These are phyloP conservation scores for Sitta europaea DNA, from an alignment of 2,113 vertebrate species.

Conservation along the genomic window DNA sequence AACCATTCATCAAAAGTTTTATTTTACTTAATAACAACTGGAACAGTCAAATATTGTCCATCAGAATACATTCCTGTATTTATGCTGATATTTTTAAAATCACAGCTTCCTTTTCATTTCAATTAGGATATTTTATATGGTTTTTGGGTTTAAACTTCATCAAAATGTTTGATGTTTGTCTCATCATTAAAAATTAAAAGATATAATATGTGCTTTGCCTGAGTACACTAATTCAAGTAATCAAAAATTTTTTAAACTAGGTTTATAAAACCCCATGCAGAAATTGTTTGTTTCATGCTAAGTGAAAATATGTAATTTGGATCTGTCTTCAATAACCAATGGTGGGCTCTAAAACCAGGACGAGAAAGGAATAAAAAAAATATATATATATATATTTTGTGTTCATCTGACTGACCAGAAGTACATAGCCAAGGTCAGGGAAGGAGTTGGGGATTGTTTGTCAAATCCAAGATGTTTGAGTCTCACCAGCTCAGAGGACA, in stretches of 20 bases:
- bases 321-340: neutral
- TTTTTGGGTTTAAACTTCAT: rapidly evolving
- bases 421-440: neutral
- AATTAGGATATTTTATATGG: neutral
- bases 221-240: neutral
- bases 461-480: neutral
- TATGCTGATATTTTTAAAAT: neutral
- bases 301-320: neutral
- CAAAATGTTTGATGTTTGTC: neutral
- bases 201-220: neutral
- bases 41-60: neutral
- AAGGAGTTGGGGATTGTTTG: neutral
- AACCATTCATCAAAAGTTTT: neutral
- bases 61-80: neutral
- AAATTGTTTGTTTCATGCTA: neutral
- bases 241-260: neutral
- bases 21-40: neutral
- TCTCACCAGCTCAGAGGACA: neutral
- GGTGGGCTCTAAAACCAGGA: neutral
- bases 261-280: neutral
- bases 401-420: neutral
- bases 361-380: neutral
- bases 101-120: neutral
- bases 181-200: neutral
- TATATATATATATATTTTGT: no score